Evolutionary conservation across 1,140 invertebrate genomes (phyloP), one percentile per base, ranked within the genome.

Genomic region (Danaus melanippus): DNA sequence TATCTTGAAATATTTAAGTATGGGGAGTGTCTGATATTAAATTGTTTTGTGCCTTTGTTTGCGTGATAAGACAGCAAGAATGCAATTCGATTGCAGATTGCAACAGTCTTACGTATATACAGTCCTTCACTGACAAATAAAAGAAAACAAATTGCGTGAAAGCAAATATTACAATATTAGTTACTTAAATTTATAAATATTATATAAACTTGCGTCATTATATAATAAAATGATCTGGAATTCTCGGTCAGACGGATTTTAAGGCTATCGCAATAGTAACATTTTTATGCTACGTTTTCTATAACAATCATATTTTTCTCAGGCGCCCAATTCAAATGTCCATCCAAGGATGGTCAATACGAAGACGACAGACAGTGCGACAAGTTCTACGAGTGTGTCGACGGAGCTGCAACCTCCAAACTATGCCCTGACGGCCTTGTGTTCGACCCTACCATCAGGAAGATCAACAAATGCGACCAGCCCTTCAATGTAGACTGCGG

Each of bases 401-500:
- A 96, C 60, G 93, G 93, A 4, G 78, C 90, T 8, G 89, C 92
- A 10, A 92, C 85, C 48, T 90, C 91, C 63, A 94, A 95, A 80
- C 87, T 95, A 1, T 96, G 95, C 73, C 93, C 94, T 5, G 95
- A 96, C 76, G 95, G 95, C 58, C 88, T 96, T 10, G 94, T 96
- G 12, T 96, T 96, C 82, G 94, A 96, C 88, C 93, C 92, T 1
- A 73, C 91, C 53, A 95, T 93, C 84, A 90, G 92, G 60, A 94
- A 94, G 84, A 89, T 94, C 71, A 96, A 95, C 88, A 96, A 96
- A 79, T 97, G 95, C 76, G 95, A 96, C 82, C 94, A 96, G 74
- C 92, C 94, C 67, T 96, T 96, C 90, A 95, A 95, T 65, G 93
- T 96, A 8, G 94, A 96, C 72, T 97, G 95, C 71, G 92, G 92